Evolutionary conservation across 2,888 invertebrate genomes (phyloP).

Genomic region (Eulithis testata): DNA sequence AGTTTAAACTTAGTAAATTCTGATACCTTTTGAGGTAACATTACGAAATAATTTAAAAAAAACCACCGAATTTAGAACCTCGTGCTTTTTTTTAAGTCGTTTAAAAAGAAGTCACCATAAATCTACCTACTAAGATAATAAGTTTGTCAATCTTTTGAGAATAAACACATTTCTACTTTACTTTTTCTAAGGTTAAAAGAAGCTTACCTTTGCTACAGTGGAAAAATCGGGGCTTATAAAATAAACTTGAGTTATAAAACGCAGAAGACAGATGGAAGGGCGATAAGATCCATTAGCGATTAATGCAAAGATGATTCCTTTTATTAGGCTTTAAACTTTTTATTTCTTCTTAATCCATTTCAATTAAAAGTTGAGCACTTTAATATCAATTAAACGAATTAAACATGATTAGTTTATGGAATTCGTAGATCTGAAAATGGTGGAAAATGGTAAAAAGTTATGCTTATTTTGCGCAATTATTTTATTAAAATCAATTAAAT

Average conservation of each 20-base stretch:
- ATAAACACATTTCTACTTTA: too few relatives aligned
- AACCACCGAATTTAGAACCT: too few relatives aligned
- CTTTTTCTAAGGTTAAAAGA: too few relatives aligned
- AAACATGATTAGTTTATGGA: slow-evolving; percentile 30
- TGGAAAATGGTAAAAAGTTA: slow-evolving; percentile 1
- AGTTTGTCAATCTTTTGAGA: too few relatives aligned
- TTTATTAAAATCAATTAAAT: neutral
- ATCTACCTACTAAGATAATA: too few relatives aligned
- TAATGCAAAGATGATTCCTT: slow-evolving; percentile 56
- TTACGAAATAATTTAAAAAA: too few relatives aligned
- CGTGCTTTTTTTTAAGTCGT: too few relatives aligned
- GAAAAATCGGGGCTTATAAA: too few relatives aligned
- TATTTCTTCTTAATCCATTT: slow-evolving; percentile 41
- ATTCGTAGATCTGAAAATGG: slow-evolving; percentile 16
- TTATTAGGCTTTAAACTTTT: slow-evolving; percentile 49
- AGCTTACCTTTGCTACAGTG: too few relatives aligned
- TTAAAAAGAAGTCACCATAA: too few relatives aligned
- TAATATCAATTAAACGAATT: slow-evolving; percentile 32
- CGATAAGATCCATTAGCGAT: slow-evolving; percentile 55
- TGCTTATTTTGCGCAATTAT: neutral
- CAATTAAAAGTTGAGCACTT: slow-evolving; percentile 43
- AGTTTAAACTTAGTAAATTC: too few relatives aligned
- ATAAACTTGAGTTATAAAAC: slow-evolving; percentile 19
- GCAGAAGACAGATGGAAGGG: slow-evolving; percentile 43
- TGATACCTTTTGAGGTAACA: too few relatives aligned